Evolutionary conservation across 2,113 vertebrate species (phyloP), one percentile per base, ranked within the genome.

Genomic region (Rana temporaria): DNA sequence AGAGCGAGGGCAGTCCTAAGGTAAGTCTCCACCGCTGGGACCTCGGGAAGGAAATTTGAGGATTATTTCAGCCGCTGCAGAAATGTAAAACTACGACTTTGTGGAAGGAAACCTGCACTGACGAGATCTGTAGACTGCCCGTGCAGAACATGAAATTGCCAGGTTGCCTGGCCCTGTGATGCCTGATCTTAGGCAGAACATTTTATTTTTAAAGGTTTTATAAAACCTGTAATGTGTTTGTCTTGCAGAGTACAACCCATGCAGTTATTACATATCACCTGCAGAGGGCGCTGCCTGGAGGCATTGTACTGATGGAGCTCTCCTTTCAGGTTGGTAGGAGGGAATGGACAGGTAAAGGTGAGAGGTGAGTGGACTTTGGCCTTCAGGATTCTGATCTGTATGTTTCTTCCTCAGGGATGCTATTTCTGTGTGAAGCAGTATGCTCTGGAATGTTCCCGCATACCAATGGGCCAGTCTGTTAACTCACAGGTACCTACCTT

Each of bases 371-470:
- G n/a, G 56, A 48, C 30, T 52, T 26, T 32, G 26, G 17, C 62
- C 3, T 5, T 16, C 53, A 24, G 0, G 19, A 15, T 19, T 57
- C 26, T 79, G 4, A 42, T 38, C 18, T 63, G 8, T 79, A 0
- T 70, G 32, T 79, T 42, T 17, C 9, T 26, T 18, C 30, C 24
- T n/a, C 53, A 99, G 97, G 97, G 97, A 48, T 97, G 93, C 90
- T 99, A 99, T 89, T 99, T 99, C 92, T 99, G 97, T 85, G 98
- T 99, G 89, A 99, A 98, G 91, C 97, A 99, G 87, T 99, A 98
- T 0, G 98, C 98, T 0, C 89, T 99, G 87, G 98, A 99, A 88
- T 99, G 97, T 90, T 99, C 97, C 0, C 94, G 97, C 66, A 98
- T 99, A 84, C 98, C 97, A 84, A 97, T 99, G 97, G 98, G 97